Percentiles rank a stretch among this genome's conserved stretches.
phyloP scores from a whole-genome alignment of 2,888 invertebrate genomes.

The Caenorhabditis becei region DNA sequence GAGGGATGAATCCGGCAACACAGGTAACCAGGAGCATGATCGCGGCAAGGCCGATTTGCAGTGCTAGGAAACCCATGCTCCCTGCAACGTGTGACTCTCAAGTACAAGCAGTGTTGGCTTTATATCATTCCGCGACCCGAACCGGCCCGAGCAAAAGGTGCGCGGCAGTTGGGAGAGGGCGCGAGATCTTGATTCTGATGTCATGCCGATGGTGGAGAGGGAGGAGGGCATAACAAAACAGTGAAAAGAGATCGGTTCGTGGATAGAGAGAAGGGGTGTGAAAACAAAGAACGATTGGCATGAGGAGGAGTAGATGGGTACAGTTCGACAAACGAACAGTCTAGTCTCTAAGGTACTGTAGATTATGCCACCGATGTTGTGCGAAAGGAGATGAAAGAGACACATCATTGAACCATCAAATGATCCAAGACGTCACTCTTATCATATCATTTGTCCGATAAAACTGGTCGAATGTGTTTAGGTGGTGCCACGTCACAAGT shows the following conservation, averaged over 20 bases:
- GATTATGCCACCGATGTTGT: conserved; percentile 22
- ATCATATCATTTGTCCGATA: conserved; percentile 17
- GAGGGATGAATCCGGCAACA: conserved; percentile 73
- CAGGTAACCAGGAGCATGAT: conserved; percentile 76
- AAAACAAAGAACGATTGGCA: conserved; percentile 34
- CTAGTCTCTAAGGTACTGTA: conserved; percentile 14
- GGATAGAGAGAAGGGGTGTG: conserved; percentile 31
- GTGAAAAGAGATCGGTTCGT: conserved; percentile 5
- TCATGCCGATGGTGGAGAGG: conserved; percentile 29
- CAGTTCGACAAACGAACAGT: not conserved
- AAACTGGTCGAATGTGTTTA: not conserved
- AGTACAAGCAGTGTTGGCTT: conserved; percentile 47
- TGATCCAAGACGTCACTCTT: conserved; percentile 22
- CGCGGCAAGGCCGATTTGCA: conserved; percentile 70
- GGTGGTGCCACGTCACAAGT: conserved; percentile 18
- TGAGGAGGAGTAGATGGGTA: not conserved
- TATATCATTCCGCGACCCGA: conserved; percentile 36
- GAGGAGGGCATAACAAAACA: conserved; percentile 14
- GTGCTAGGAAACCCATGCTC: conserved; percentile 32
- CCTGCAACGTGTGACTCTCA: conserved; percentile 31
- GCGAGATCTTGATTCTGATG: conserved; percentile 54
- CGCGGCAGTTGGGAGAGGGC: not conserved
- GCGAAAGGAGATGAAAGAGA: not conserved
- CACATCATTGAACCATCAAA: conserved; percentile 33
- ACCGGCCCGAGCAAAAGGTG: conserved; percentile 28